These are phyloP conservation scores for Albula goreensis DNA, from an alignment of 2,113 vertebrate species.

Conservation along the genomic window DNA sequence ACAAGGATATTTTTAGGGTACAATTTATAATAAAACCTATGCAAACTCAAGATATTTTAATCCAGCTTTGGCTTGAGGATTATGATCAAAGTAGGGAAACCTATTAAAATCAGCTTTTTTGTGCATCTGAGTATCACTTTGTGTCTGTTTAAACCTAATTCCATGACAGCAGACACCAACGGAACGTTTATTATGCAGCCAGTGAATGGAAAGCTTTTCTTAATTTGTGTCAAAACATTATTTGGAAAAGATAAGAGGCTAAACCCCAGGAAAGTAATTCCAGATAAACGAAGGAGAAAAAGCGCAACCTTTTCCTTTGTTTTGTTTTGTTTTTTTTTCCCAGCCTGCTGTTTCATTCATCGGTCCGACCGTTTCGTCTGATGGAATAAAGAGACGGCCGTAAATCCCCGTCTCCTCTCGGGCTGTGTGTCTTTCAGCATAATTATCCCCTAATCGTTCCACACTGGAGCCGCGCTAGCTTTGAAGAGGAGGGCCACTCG, in stretches of 20 bases:
- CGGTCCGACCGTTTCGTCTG: neutral
- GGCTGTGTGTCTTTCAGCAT: neutral
- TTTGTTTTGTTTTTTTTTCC: neutral
- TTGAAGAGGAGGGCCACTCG: too few species aligned
- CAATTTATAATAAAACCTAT: neutral
- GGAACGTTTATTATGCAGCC: neutral
- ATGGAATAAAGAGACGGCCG: neutral
- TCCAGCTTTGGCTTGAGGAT: neutral
- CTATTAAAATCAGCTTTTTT: neutral
- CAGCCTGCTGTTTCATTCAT: constrained; percentile 12
- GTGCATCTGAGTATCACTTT: neutral
- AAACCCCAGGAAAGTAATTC: neutral
- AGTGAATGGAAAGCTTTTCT: neutral
- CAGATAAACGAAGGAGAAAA: neutral
- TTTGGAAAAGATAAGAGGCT: neutral
- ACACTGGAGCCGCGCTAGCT: neutral
- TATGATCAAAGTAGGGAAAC: neutral
- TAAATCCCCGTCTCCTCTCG: neutral
- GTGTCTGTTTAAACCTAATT: neutral
- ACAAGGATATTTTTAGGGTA: neutral
- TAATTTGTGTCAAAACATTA: neutral
- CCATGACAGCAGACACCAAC: neutral
- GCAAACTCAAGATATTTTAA: neutral
- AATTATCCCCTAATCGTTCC: neutral
- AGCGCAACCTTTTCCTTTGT: neutral